Percentiles rank a stretch among this genome's conserved stretches.
phyloP scores from a whole-genome alignment of 2,797 vertebrate genomes.

The Hipposideros larvatus region DNA sequence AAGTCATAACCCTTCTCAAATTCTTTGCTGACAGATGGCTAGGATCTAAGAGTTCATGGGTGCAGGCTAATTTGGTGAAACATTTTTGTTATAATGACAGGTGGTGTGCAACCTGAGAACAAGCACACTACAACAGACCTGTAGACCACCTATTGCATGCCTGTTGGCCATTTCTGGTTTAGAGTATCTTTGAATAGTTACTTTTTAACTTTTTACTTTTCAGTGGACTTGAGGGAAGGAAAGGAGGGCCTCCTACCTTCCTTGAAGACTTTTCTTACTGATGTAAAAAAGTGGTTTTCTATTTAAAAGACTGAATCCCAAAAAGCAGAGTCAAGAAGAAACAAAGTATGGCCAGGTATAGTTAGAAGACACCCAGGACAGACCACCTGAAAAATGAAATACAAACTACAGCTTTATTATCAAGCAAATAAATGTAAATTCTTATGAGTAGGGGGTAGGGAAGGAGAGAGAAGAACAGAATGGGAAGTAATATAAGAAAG shows the following conservation, averaged over 20 bases:
- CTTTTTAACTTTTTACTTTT: neutral
- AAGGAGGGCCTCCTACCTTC: neutral
- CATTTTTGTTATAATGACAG: neutral
- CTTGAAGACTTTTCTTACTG: neutral
- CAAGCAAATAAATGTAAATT: neutral
- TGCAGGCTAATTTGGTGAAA: neutral
- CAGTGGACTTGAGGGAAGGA: neutral
- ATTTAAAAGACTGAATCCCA: neutral
- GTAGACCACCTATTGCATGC: neutral
- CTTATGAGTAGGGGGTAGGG: neutral
- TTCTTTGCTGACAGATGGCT: neutral
- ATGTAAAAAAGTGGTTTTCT: neutral
- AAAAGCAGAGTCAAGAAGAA: neutral
- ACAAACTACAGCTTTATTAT: neutral
- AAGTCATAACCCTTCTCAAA: no score
- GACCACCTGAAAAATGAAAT: neutral
- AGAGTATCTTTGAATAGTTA: neutral
- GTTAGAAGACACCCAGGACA: neutral
- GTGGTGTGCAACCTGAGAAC: no score
- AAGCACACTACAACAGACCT: neutral
- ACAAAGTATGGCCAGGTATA: neutral
- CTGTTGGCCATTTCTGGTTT: neutral
- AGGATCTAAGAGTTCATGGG: neutral
- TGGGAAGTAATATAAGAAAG: neutral
- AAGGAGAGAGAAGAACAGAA: neutral